Evolutionary conservation across 2,113 vertebrate species (phyloP).

Genomic region (Alethe castanea): DNA sequence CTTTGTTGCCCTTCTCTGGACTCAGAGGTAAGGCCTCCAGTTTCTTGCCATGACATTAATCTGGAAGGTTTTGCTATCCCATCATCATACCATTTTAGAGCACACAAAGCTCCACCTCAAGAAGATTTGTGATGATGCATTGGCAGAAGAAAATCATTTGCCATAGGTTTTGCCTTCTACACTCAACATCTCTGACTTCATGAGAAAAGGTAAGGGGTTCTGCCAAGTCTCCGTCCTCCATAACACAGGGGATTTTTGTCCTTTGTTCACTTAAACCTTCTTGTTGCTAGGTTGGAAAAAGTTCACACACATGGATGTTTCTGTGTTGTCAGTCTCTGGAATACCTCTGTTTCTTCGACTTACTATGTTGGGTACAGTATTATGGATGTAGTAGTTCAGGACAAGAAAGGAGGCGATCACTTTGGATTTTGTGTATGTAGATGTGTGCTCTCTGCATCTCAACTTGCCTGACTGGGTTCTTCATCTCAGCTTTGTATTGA

Average conservation of each 20-base stretch:
- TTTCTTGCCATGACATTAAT: too few species aligned
- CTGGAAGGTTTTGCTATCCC: not conserved
- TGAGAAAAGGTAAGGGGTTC: not conserved
- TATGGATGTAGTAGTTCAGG: not conserved
- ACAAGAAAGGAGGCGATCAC: not conserved
- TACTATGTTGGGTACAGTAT: not conserved
- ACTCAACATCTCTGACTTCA: not conserved
- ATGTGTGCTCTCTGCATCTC: not conserved
- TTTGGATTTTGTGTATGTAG: not conserved
- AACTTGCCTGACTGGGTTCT: not conserved
- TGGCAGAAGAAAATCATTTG: not conserved
- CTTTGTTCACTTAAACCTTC: not conserved
- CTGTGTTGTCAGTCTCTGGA: not conserved
- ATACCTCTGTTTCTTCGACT: not conserved
- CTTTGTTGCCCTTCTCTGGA: not conserved
- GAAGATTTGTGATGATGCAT: not conserved
- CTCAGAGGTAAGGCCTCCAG: not conserved
- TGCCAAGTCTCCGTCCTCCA: not conserved
- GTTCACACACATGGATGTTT: not conserved
- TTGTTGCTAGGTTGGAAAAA: not conserved
- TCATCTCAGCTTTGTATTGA: not conserved
- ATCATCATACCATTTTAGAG: fast-evolving
- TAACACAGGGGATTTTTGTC: fast-evolving
- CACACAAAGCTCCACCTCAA: fast-evolving
- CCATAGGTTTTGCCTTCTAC: not conserved